Conservation (phyloP, 2,113 vertebrate genomes). For the Ranitomeya imitator region DNA sequence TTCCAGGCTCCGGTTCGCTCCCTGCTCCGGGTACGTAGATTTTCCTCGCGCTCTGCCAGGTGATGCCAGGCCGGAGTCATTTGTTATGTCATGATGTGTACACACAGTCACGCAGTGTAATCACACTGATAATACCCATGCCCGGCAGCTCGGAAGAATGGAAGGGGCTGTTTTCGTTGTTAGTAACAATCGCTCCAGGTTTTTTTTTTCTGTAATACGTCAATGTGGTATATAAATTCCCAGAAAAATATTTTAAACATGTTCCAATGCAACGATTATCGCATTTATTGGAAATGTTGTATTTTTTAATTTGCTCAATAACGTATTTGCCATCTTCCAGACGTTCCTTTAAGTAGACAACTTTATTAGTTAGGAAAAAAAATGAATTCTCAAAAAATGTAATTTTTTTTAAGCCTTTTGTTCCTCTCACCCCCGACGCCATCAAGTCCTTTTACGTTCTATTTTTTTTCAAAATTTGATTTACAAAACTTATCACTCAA, state of each 20-base stretch:
- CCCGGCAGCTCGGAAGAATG: not conserved
- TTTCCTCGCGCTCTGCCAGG: constrained; percentile 40
- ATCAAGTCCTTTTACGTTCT: no score
- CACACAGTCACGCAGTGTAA: not conserved
- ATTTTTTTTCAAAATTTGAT: not conserved
- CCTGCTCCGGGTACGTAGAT: not conserved
- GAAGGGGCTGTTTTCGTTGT: not conserved
- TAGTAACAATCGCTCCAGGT: not conserved
- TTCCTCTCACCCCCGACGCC: no score
- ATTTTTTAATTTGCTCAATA: no score
- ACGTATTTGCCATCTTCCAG: no score
- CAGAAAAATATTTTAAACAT: not conserved
- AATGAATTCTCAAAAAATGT: no score
- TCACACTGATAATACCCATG: constrained; percentile 43
- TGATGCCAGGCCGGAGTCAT: constrained; percentile 20
- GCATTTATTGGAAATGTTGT: no score
- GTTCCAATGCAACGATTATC: no score
- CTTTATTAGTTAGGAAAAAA: no score
- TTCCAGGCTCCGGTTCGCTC: not conserved
- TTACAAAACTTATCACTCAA: not conserved
- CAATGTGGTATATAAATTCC: not conserved
- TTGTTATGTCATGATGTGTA: constrained; percentile 36
- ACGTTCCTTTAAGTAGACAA: no score
- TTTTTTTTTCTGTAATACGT: not conserved
- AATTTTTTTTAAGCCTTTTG: no score